Conservation (phyloP, 1,140 invertebrate species). For the Drosophila suzukii region DNA sequence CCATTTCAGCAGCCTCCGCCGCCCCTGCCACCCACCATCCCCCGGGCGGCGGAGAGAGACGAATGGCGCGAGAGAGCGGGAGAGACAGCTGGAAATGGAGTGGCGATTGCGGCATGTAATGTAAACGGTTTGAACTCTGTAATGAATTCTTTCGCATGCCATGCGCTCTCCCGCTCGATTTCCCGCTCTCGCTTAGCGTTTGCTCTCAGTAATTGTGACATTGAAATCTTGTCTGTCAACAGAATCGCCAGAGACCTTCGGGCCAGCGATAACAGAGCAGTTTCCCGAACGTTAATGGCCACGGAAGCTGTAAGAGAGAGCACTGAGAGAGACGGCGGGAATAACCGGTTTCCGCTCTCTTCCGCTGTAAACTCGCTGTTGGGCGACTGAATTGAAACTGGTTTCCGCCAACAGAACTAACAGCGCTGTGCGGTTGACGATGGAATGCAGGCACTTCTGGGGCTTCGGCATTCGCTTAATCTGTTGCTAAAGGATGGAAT, state of each 20-base stretch:
- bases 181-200: background rate
- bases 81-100: slow-evolving; percentile 1
- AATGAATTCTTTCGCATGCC: slow-evolving; percentile 65
- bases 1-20: slow-evolving; percentile 50
- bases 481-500: slow-evolving; percentile 12
- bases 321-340: background rate
- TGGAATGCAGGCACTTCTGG: slow-evolving; percentile 34
- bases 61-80: slow-evolving; percentile 16
- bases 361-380: slow-evolving; percentile 4
- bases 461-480: slow-evolving; percentile 26
- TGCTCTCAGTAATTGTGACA: slow-evolving; percentile 64
- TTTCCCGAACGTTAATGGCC: background rate
- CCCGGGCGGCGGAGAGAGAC: slow-evolving; percentile 9
- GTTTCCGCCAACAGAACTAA: slow-evolving; percentile 27
- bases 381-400: slow-evolving; percentile 30
- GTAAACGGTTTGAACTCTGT: slow-evolving; percentile 55
- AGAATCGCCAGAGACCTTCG: slow-evolving; percentile 47
- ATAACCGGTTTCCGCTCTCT: slow-evolving; percentile 25
- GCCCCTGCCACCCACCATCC: background rate
- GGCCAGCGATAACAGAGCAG: slow-evolving; percentile 49
- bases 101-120: background rate
- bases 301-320: slow-evolving; percentile 12
- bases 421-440: slow-evolving; percentile 16
- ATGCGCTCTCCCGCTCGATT: slow-evolving; percentile 13
- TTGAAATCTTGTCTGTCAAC: slow-evolving; percentile 72